Evolutionary conservation across 2,797 vertebrate species (phyloP).

Genomic region (Hylomyscus alleni): DNA sequence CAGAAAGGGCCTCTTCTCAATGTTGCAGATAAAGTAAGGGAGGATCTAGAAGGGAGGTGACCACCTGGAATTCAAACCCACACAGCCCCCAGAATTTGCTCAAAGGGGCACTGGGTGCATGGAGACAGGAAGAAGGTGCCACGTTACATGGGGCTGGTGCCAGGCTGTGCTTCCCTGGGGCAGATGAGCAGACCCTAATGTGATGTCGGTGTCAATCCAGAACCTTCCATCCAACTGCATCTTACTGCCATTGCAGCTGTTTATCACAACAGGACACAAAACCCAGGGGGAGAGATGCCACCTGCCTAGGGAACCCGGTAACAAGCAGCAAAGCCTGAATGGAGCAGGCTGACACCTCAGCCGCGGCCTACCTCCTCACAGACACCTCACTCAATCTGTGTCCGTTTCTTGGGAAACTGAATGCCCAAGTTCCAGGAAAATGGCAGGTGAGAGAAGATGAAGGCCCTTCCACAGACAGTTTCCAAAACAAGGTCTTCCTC

Average conservation of each 20-base stretch:
- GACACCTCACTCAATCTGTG: background rate
- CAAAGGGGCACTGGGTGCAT: background rate
- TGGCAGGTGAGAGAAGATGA: background rate
- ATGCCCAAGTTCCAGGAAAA: background rate
- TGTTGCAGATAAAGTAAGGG: background rate
- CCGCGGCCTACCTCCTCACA: background rate
- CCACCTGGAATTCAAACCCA: background rate
- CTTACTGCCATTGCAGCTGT: background rate
- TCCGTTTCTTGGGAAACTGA: background rate
- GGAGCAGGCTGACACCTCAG: background rate
- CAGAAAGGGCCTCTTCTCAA: background rate
- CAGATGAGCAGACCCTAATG: background rate
- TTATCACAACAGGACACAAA: background rate
- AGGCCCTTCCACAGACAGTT: background rate
- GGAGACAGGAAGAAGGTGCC: background rate
- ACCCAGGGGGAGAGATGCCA: background rate
- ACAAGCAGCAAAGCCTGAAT: background rate
- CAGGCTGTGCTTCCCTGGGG: background rate
- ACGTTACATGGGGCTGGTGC: background rate
- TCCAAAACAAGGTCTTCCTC: constrained; percentile 46
- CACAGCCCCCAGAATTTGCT: accelerated
- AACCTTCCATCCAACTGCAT: background rate
- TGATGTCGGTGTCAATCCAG: background rate
- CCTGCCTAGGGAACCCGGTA: background rate
- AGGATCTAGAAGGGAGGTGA: background rate